Evolutionary conservation across 2,888 invertebrate species (phyloP).

Genomic region (Aleiodes testaceus): DNA sequence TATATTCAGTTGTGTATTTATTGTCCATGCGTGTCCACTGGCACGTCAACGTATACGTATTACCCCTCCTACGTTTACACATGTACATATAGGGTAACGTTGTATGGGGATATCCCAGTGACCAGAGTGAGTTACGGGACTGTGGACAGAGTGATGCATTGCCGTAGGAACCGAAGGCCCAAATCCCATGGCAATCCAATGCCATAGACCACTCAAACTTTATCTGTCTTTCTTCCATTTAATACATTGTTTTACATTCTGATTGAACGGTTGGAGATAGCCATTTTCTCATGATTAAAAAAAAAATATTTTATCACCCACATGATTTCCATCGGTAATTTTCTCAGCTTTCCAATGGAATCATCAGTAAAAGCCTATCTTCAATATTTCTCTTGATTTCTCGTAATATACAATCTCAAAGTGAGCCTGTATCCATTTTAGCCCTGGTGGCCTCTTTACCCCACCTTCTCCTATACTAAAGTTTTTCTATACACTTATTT

Average conservation of each 20-base stretch:
- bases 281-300: too few relatives aligned
- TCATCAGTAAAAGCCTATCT: too few relatives aligned
- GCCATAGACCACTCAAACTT: constrained; percentile 42
- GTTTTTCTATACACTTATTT: constrained; percentile 8
- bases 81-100: constrained; percentile 44
- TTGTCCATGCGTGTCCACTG: constrained; percentile 48
- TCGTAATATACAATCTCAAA: too few relatives aligned
- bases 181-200: constrained; percentile 70
- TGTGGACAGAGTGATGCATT: constrained; percentile 73
- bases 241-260: neutral
- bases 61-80: constrained; percentile 49
- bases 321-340: too few relatives aligned
- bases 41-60: constrained; percentile 53
- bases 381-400: too few relatives aligned
- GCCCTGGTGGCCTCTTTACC: too few relatives aligned
- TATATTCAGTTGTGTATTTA: constrained; percentile 50
- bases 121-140: constrained; percentile 68
- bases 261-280: neutral
- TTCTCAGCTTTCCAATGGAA: too few relatives aligned
- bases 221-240: constrained; percentile 2
- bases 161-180: constrained; percentile 67
- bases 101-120: constrained; percentile 41
- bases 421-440: too few relatives aligned
- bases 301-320: too few relatives aligned
- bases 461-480: too few relatives aligned